These are phyloP conservation scores for Agapornis canus DNA, from an alignment of 2,797 vertebrate genomes.

Conservation along the genomic window DNA sequence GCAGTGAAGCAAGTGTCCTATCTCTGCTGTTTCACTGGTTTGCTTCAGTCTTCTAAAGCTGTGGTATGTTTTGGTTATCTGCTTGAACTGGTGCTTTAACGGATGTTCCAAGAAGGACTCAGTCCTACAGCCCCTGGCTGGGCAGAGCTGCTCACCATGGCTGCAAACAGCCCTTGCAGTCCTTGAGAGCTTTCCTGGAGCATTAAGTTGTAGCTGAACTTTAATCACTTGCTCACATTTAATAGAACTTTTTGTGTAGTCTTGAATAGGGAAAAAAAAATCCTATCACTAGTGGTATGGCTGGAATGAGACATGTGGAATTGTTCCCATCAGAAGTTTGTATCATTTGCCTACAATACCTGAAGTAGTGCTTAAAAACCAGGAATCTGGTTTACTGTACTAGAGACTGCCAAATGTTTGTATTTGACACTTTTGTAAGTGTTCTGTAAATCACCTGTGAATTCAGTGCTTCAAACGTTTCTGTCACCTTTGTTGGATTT, in stretches of 20 bases:
- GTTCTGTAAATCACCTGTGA: constrained; percentile 51
- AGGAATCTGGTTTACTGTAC: constrained; percentile 2
- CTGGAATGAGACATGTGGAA: neutral
- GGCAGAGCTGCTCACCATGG: neutral
- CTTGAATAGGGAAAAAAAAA: neutral
- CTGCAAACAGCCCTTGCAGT: neutral
- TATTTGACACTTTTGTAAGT: constrained; percentile 51
- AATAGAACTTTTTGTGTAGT: neutral
- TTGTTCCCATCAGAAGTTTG: neutral
- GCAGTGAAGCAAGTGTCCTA: neutral
- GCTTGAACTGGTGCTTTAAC: neutral
- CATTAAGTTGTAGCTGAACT: neutral
- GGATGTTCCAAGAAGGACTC: neutral
- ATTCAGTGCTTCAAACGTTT: constrained; percentile 8
- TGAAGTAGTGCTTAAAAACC: constrained; percentile 48
- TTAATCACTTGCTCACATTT: neutral
- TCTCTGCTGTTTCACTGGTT: neutral
- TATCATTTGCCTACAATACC: neutral
- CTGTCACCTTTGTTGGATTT: constrained; percentile 22
- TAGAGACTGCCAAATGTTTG: constrained; percentile 51
- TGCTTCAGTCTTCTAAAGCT: neutral
- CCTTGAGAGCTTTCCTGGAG: neutral
- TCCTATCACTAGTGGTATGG: neutral
- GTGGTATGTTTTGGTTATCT: neutral
- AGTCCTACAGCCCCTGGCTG: neutral